Evolutionary conservation across 2,113 vertebrate species (phyloP).

Genomic region (Ochotona princeps): DNA sequence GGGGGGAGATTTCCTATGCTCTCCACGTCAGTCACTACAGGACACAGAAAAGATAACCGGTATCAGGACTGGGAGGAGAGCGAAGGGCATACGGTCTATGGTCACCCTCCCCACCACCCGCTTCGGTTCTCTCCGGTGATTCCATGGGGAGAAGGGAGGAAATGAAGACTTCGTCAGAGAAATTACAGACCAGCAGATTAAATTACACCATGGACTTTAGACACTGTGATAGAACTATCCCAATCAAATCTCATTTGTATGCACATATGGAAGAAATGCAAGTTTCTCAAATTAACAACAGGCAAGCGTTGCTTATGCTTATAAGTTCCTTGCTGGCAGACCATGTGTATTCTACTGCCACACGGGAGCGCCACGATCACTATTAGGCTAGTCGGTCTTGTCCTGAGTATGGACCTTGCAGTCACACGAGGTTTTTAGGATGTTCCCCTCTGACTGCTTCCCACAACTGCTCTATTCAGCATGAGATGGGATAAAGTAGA

Average conservation of each 20-base stretch:
- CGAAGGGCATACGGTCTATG: background rate
- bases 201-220: background rate
- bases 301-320: background rate
- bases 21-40: background rate
- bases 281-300: background rate
- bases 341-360: background rate
- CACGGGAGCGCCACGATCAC: background rate
- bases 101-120: background rate
- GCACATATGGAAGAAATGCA: slow-evolving; percentile 29
- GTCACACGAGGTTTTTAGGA: background rate
- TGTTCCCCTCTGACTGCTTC: too few relatives aligned
- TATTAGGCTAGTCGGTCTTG: background rate
- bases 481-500: background rate
- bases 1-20: background rate
- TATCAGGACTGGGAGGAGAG: background rate
- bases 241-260: background rate
- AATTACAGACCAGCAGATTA: background rate
- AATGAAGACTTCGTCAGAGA: background rate
- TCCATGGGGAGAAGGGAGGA: background rate
- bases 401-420: background rate
- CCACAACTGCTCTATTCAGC: background rate
- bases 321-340: background rate
- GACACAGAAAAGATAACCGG: background rate
- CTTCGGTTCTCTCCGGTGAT: background rate
- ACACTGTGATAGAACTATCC: background rate